phyloP scores from a whole-genome alignment of 2,888 invertebrate species.

The Acanthosepion lycidas region DNA sequence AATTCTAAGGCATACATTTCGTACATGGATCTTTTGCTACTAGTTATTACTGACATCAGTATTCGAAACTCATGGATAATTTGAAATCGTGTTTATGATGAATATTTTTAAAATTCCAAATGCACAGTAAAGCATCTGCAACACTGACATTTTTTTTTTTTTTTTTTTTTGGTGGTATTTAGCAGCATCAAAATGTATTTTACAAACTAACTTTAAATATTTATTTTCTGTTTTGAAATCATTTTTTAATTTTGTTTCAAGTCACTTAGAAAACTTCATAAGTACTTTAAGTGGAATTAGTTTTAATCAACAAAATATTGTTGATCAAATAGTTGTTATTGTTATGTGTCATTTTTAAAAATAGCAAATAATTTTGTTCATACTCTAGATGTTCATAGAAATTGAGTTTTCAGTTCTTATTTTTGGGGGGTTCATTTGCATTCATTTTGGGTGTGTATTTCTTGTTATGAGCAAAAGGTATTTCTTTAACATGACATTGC shows the following conservation, averaged over 20 bases:
- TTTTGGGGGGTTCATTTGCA: background rate
- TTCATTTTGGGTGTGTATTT: background rate
- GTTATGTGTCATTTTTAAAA: background rate
- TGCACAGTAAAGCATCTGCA: too few relatives aligned
- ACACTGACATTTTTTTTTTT: too few relatives aligned
- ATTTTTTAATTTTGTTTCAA: background rate
- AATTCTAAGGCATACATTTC: too few relatives aligned
- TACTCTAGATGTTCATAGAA: background rate
- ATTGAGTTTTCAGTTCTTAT: background rate
- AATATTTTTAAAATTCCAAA: too few relatives aligned
- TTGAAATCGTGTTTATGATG: too few relatives aligned
- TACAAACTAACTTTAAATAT: too few relatives aligned
- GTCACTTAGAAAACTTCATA: background rate
- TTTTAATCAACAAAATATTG: background rate
- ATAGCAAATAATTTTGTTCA: background rate
- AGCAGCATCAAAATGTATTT: too few relatives aligned
- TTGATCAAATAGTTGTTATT: background rate
- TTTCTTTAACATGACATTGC: background rate
- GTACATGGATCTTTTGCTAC: too few relatives aligned
- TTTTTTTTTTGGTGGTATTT: too few relatives aligned
- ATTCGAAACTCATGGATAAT: too few relatives aligned
- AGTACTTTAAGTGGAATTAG: background rate
- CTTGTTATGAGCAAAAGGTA: background rate
- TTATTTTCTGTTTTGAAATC: background rate
- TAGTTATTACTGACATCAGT: too few relatives aligned